Evolutionary conservation across 2,113 vertebrate genomes (phyloP).

Genomic region (Campylomormyrus tamandua): DNA sequence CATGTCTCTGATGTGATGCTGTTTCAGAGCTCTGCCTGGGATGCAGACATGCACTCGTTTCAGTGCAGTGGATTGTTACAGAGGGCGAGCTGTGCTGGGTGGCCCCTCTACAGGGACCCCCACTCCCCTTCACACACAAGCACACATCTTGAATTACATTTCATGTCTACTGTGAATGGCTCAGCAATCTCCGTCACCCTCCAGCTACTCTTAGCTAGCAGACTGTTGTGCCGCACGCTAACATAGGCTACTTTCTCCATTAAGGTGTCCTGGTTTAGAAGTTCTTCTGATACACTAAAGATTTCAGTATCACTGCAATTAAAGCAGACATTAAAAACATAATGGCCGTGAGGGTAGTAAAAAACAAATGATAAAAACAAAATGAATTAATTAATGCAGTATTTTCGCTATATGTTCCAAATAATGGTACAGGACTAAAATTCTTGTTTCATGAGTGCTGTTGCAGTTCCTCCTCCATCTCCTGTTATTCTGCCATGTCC

Average conservation of each 20-base stretch:
- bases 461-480: background rate
- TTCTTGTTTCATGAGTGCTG: background rate
- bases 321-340: background rate
- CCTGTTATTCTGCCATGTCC: background rate
- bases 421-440: background rate
- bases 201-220: background rate
- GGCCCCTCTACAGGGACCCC: background rate
- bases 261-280: background rate
- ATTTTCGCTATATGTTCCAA: background rate
- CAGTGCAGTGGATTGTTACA: background rate
- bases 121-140: background rate
- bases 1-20: background rate
- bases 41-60: background rate
- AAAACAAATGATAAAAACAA: background rate
- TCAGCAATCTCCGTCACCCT: constrained; percentile 5
- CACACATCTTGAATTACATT: background rate
- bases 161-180: background rate
- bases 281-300: background rate
- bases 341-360: background rate
- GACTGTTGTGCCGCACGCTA: background rate
- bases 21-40: background rate
- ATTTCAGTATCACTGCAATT: background rate
- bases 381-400: background rate
- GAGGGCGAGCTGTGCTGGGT: background rate
- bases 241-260: background rate